Conservation (phyloP, 1,140 invertebrate species). For the Pseudachorutes palmiensis region DNA sequence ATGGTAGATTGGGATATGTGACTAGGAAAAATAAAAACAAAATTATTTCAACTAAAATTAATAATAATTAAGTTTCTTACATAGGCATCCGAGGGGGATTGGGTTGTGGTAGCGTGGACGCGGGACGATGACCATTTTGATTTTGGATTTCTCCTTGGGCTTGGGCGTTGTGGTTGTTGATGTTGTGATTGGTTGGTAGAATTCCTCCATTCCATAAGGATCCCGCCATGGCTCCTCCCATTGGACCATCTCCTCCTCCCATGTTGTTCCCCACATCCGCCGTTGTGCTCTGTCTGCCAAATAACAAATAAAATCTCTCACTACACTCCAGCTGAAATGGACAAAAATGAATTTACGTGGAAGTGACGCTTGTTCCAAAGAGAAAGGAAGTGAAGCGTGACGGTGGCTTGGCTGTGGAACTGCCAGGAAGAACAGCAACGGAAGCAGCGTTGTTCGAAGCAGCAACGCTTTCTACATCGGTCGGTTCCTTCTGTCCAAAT, state of each 20-base stretch:
- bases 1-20: conserved; percentile 20
- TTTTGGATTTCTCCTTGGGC: neutral
- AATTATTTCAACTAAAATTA: no score
- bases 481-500: neutral
- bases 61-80: no score
- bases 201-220: neutral
- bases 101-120: conserved; percentile 21
- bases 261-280: neutral
- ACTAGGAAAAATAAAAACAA: no score
- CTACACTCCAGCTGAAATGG: neutral
- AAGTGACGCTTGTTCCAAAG: neutral
- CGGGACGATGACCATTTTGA: conserved; percentile 1
- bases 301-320: neutral
- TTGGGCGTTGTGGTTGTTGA: neutral
- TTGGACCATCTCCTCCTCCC: neutral
- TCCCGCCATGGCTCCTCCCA: neutral
- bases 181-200: neutral
- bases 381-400: neutral
- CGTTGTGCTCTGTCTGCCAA: neutral
- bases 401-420: neutral
- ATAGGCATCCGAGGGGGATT: conserved; percentile 22
- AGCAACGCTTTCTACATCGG: neutral
- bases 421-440: neutral
- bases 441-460: neutral
- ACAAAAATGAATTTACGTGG: neutral